Evolutionary conservation across 2,113 vertebrate genomes (phyloP), one percentile per base, ranked within the genome.

Genomic region (Sander lucioperca): DNA sequence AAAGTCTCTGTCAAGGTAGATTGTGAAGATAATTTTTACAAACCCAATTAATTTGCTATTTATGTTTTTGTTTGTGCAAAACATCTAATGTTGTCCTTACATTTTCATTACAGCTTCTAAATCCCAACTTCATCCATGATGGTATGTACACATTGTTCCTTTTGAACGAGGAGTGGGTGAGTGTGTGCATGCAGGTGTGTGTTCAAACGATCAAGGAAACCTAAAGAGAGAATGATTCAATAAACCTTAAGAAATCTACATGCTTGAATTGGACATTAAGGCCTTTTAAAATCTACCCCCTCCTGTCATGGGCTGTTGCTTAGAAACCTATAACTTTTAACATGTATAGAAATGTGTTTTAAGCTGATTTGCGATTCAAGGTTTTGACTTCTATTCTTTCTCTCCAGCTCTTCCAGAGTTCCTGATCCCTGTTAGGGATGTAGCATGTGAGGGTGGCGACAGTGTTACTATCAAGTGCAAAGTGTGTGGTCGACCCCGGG

Each of bases 1-100:
- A 99, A 99, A 95, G 98, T 98, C 91, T 99, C 98, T 92, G 97
- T 99, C 94, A 99, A 99, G 97, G 98, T 98, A 64, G 81, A 75
- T 27, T 19, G 9, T 61, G 12, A 56, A 27, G 21, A 59, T 16
- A 1, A 48, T 18, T 58, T 45, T 13, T 25, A 23, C 14, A 21
- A 0, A 14, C 19, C 21, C 43, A 62, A 45, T 66, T 0, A 1
- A 39, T 54, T 59, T 4, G 0, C n/a, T 36, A 48, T 76, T 56
- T n/a, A 2, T 1, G 13, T 67, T 73, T 23, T 10, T 18, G 62
- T 63, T 68, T 57, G 11, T 71, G 21, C 54, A 75, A 43, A 0
- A 66, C 77, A 65, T 65, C 1, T 61, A 57, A 86, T 25, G 65
- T 9, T 64, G 12, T 67, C 9, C 10, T 23, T 19, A 4, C 36